These are phyloP conservation scores for Troides aeacus DNA, from an alignment of 2,888 invertebrate genomes.

Conservation along the genomic window DNA sequence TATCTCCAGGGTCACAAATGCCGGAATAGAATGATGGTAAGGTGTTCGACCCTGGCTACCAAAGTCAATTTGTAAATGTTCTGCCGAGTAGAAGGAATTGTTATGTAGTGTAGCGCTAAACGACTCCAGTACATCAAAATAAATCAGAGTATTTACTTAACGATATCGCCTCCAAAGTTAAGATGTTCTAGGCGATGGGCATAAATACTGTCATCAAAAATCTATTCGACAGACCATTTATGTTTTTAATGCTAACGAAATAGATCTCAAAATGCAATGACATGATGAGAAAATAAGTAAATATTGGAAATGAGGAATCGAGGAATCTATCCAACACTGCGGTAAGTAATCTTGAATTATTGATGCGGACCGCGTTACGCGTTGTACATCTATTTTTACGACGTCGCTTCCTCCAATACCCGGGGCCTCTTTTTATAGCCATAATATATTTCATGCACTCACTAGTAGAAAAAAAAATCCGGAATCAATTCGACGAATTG, in stretches of 20 bases:
- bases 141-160: conserved; percentile 28
- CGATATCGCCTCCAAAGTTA: conserved; percentile 22
- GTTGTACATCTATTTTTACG: conserved; percentile 73
- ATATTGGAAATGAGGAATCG: conserved; percentile 49
- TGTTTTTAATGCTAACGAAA: not conserved
- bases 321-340: conserved; percentile 47
- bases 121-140: conserved; percentile 11
- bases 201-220: conserved; percentile 29
- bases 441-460: conserved; percentile 68
- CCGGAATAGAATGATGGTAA: too few species aligned
- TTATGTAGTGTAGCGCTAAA: not conserved
- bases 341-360: conserved; percentile 72
- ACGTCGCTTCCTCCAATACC: conserved; percentile 45
- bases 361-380: conserved; percentile 64
- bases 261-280: conserved; percentile 8
- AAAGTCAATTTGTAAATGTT: too few species aligned
- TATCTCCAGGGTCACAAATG: too few species aligned
- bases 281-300: conserved; percentile 39
- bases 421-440: conserved; percentile 69
- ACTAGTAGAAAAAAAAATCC: conserved; percentile 54
- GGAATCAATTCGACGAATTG: conserved; percentile 62
- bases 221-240: not conserved
- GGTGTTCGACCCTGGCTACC: too few species aligned
- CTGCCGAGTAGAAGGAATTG: too few species aligned
- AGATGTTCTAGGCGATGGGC: conserved; percentile 25